phyloP scores from a whole-genome alignment of 2,888 invertebrate species.

The Diarsia dahlii region DNA sequence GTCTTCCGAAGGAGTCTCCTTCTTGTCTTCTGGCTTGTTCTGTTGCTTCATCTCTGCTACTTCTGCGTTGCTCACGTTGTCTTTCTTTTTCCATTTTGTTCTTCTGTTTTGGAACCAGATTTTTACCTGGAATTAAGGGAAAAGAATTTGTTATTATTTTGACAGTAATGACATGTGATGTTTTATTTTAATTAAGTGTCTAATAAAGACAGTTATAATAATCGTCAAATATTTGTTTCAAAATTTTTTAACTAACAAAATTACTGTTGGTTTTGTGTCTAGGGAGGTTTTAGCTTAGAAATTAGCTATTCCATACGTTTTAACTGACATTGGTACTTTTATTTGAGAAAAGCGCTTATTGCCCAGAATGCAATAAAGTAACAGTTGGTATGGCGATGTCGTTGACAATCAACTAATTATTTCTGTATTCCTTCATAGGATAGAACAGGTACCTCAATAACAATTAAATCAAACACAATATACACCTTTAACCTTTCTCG shows the following conservation, averaged over 20 bases:
- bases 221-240: neutral
- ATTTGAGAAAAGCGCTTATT: too few species aligned
- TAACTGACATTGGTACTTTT: neutral
- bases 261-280: neutral
- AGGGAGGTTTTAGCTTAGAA: neutral
- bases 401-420: too few species aligned
- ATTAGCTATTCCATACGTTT: neutral
- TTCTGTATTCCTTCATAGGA: too few species aligned
- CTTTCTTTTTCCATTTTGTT: constrained; percentile 96
- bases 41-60: constrained; percentile 95
- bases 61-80: constrained; percentile 97
- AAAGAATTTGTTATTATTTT: constrained; percentile 30
- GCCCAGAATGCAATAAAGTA: neutral
- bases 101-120: constrained; percentile 97
- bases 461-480: constrained; percentile 6
- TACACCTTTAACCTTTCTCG: constrained; percentile 19
- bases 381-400: neutral
- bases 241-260: neutral
- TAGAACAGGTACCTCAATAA: neutral
- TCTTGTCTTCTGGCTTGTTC: constrained; percentile 84
- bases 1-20: constrained; percentile 80
- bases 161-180: neutral
- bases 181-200: neutral
- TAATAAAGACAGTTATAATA: too few species aligned
- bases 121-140: constrained; percentile 93